These are phyloP conservation scores for Agrotis puta DNA, from an alignment of 2,888 invertebrate species.

Conservation along the genomic window DNA sequence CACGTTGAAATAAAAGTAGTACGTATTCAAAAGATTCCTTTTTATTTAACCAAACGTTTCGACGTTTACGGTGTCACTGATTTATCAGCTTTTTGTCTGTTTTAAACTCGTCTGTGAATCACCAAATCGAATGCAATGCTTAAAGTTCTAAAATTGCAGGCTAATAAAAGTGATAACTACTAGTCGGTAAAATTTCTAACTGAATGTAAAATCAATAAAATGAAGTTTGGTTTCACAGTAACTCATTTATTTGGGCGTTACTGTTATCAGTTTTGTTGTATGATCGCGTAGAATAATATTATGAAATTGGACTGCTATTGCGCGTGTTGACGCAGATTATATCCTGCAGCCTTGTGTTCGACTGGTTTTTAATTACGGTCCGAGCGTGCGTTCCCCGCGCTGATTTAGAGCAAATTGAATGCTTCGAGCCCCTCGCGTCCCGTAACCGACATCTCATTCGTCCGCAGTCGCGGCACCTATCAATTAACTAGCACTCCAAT, in stretches of 20 bases:
- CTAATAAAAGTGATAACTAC: slow-evolving; percentile 19
- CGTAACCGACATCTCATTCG: slow-evolving; percentile 77
- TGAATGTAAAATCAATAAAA: slow-evolving; percentile 55
- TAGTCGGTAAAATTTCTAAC: slow-evolving; percentile 42
- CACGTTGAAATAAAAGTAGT: background rate
- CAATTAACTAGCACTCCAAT: slow-evolving; percentile 79
- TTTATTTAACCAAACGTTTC: background rate
- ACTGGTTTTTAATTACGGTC: slow-evolving; percentile 83
- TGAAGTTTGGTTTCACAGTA: slow-evolving; percentile 60
- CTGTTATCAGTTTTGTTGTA: slow-evolving; percentile 66
- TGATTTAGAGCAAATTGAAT: slow-evolving; percentile 87
- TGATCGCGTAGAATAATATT: slow-evolving; percentile 68
- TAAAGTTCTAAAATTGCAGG: background rate
- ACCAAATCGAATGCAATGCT: no score
- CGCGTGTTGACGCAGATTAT: slow-evolving; percentile 80
- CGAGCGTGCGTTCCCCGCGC: slow-evolving; percentile 73
- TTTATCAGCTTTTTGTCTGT: background rate
- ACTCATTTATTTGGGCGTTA: slow-evolving; percentile 62
- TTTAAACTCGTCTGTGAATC: no score
- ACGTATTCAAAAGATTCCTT: background rate
- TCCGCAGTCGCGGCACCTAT: slow-evolving; percentile 76
- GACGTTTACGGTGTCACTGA: no score
- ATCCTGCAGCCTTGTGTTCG: slow-evolving; percentile 76
- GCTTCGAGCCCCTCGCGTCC: slow-evolving; percentile 75
- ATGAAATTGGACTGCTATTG: slow-evolving; percentile 74